Evolutionary conservation across 2,113 vertebrate genomes (phyloP).

Genomic region (Plecturocebus donacophilus): DNA sequence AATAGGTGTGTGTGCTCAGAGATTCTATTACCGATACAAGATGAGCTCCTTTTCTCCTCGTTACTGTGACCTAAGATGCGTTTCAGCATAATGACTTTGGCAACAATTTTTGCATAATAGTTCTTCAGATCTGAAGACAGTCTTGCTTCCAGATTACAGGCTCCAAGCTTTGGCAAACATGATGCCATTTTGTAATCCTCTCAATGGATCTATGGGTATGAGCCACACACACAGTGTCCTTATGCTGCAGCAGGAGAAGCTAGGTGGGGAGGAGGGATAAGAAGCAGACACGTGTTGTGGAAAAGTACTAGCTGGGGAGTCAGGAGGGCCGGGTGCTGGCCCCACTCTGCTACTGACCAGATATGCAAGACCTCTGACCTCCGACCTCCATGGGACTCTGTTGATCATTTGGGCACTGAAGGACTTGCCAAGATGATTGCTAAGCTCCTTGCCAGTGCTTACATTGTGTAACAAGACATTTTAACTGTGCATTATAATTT

Average conservation of each 20-base stretch:
- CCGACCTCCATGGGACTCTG: not conserved
- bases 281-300: not conserved
- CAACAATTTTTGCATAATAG: constrained; percentile 41
- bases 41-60: not conserved
- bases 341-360: accelerated
- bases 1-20: not conserved
- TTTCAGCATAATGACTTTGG: constrained; percentile 47
- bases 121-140: constrained; percentile 34
- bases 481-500: not conserved
- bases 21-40: constrained; percentile 3
- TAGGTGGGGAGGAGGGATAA: accelerated
- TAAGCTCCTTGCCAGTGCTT: not conserved
- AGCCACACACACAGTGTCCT: not conserved
- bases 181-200: not conserved
- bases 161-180: not conserved
- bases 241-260: accelerated
- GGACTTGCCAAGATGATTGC: not conserved
- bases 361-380: not conserved
- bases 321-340: accelerated
- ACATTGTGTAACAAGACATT: not conserved
- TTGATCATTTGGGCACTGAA: not conserved
- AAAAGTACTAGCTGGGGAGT: not conserved
- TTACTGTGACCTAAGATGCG: not conserved
- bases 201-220: not conserved
- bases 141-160: not conserved